Conservation (phyloP, 2,113 vertebrate genomes). For the cat (Felis catus) region DNA sequence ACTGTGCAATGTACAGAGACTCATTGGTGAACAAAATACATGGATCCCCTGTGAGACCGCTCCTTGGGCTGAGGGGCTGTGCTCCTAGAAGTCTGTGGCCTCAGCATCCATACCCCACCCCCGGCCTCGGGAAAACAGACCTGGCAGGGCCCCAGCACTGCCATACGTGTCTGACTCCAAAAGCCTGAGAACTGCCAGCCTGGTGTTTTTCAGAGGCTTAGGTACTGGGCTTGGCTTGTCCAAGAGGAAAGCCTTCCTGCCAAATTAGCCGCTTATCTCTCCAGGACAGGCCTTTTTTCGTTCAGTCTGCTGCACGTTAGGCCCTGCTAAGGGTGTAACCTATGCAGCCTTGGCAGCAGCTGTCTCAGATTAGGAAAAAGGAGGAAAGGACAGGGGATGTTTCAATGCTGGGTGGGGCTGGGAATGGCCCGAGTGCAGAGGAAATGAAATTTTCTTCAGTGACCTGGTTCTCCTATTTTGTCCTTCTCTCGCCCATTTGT, state of each 20-base stretch:
- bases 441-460: background rate
- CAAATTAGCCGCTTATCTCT: background rate
- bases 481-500: background rate
- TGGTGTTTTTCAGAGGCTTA: constrained; percentile 23
- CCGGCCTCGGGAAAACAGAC: background rate
- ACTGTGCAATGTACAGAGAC: background rate
- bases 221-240: background rate
- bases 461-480: background rate
- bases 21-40: fast-evolving
- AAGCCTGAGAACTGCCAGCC: constrained; percentile 12
- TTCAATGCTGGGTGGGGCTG: background rate
- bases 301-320: background rate
- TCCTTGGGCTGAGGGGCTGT: background rate
- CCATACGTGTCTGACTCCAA: background rate
- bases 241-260: background rate
- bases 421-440: background rate
- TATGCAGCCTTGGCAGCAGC: background rate
- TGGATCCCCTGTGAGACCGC: fast-evolving
- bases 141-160: background rate
- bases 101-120: background rate
- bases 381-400: background rate
- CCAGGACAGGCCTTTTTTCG: background rate
- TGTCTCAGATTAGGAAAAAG: background rate
- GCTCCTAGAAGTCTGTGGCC: background rate
- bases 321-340: background rate